A percentile compares a stretch with the other conserved stretches of the same genome.
Conservation (phyloP, 2,888 invertebrate genomes). For the Lasius platythorax region DNA sequence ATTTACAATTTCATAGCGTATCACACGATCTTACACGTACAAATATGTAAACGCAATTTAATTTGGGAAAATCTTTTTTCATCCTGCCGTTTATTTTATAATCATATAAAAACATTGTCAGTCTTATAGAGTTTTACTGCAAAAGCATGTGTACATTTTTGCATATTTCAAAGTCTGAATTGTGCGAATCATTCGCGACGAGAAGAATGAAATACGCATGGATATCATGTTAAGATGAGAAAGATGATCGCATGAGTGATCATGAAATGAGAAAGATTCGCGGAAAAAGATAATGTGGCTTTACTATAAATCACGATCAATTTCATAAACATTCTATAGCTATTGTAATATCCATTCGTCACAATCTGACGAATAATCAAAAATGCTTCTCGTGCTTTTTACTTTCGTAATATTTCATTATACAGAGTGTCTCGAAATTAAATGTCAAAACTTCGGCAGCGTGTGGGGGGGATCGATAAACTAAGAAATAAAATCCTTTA, state of each 20-base stretch:
- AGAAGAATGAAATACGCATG: constrained; percentile 24
- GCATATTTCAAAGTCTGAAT: constrained; percentile 34
- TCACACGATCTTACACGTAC: constrained; percentile 40
- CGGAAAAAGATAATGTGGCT: constrained; percentile 43
- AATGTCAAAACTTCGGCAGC: no score
- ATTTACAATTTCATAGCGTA: constrained; percentile 41
- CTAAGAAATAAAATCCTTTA: no score
- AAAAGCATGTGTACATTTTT: constrained; percentile 63
- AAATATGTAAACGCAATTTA: constrained; percentile 48
- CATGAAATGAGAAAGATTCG: constrained; percentile 45
- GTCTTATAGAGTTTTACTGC: constrained; percentile 71
- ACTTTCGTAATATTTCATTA: constrained; percentile 43
- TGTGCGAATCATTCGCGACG: constrained; percentile 51
- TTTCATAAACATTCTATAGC: constrained; percentile 29
- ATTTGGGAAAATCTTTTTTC: constrained; percentile 29
- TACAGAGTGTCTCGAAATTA: neutral
- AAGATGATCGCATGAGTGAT: constrained; percentile 18
- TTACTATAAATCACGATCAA: constrained; percentile 39
- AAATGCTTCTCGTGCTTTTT: constrained; percentile 27
- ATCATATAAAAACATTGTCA: constrained; percentile 71
- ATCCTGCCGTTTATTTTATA: constrained; percentile 44
- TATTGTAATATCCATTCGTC: constrained; percentile 44
- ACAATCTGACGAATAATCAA: constrained; percentile 28
- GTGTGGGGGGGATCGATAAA: no score
- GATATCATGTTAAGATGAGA: constrained; percentile 36